Conservation (phyloP, 2,888 invertebrate genomes). For the Aquatica leii region DNA sequence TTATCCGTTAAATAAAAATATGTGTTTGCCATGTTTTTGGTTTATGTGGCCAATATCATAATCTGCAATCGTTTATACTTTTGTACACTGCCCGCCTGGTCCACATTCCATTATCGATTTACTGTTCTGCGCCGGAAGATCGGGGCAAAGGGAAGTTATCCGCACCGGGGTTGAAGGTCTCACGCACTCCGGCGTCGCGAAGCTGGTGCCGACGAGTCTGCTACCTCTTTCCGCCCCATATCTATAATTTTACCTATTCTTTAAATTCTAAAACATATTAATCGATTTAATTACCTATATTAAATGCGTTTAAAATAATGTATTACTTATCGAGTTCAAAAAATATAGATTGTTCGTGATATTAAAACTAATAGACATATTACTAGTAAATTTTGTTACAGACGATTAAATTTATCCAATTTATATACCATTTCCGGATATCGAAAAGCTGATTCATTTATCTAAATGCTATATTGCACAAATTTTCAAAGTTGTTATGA, state of each 20-base stretch:
- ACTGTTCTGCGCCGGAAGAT: constrained; percentile 33
- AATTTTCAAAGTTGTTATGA: not conserved
- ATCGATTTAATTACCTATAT: not conserved
- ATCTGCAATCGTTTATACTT: constrained; percentile 2
- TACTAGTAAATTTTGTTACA: not conserved
- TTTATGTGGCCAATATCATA: not conserved
- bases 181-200: constrained; percentile 45
- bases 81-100: constrained; percentile 41
- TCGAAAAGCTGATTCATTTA: not conserved
- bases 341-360: not conserved
- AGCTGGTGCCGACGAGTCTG: constrained; percentile 47
- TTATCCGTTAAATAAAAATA: too few species aligned
- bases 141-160: constrained; percentile 32
- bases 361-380: not conserved
- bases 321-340: not conserved
- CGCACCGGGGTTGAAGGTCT: constrained; percentile 39
- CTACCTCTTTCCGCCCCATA: constrained; percentile 35
- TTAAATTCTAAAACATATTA: not conserved
- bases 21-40: too few species aligned
- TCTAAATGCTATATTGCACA: constrained; percentile 6
- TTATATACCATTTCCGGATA: constrained; percentile 7
- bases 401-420: not conserved
- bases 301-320: not conserved
- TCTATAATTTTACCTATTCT: constrained; percentile 16
- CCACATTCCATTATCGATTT: constrained; percentile 47